Conservation (phyloP, 2,113 vertebrate species). For the Heliornis fulica region DNA sequence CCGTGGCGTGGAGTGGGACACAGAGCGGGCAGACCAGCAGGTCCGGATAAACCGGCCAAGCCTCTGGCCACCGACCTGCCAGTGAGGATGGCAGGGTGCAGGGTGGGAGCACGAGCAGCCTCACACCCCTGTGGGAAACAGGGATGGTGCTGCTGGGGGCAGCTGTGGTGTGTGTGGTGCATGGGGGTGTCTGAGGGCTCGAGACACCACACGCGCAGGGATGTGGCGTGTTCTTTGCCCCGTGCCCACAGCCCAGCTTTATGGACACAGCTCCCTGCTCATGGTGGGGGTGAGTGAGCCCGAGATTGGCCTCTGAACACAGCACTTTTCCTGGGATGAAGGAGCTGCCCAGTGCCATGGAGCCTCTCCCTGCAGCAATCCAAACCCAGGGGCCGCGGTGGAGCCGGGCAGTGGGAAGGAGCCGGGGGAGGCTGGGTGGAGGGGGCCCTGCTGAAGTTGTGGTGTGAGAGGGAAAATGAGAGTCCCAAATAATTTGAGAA, state of each 20-base stretch:
- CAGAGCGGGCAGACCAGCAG: neutral
- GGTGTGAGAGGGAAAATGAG: neutral
- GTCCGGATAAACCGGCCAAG: neutral
- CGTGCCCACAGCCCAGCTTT: too few relatives aligned
- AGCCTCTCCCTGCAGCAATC: rapidly evolving
- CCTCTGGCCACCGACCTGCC: rapidly evolving
- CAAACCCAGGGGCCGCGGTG: neutral
- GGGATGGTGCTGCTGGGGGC: rapidly evolving
- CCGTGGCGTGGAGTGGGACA: rapidly evolving
- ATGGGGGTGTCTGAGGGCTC: too few relatives aligned
- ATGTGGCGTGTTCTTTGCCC: neutral
- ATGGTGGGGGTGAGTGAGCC: neutral
- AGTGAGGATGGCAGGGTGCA: rapidly evolving
- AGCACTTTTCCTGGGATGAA: neutral
- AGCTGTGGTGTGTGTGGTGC: too few relatives aligned
- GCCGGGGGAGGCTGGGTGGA: rapidly evolving
- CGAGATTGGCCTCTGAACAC: neutral
- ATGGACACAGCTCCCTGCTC: neutral
- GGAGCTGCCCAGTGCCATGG: rapidly evolving
- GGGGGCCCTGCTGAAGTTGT: neutral
- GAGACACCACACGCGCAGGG: neutral
- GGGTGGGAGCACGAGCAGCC: neutral
- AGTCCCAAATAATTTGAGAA: slow-evolving; percentile 44
- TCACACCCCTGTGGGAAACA: rapidly evolving
- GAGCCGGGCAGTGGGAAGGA: rapidly evolving